Evolutionary conservation across 2,113 vertebrate species (phyloP), one percentile per base, ranked within the genome.

Genomic region (Zosterops borbonicus): DNA sequence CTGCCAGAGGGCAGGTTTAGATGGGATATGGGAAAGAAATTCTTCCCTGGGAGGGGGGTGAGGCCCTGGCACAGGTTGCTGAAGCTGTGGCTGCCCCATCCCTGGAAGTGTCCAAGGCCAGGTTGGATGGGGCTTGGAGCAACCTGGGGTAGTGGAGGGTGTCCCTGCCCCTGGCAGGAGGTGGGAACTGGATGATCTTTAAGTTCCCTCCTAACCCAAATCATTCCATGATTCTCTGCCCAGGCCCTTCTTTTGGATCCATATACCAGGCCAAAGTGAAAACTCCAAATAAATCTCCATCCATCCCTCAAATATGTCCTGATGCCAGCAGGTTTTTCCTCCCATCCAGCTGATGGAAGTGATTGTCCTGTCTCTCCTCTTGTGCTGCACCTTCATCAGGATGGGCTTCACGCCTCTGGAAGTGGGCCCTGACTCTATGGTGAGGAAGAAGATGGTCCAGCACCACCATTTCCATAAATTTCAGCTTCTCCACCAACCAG

Each of bases 361-460:
- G 5, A 4, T 13, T 35, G 8, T 71, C 53, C 21, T 42, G 67
- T 59, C 35, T 47, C 71, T 55, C 27, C 41, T 23, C 37, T 16
- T 31, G 47, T 7, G 11, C 5, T 58, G 33, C 16, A 19, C 9
- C 29, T 39, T 25, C 20, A 25, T 14, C 0, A 0, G 41, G 63
- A 42, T 8, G 18, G 10, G 24, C 23, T 84, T 56, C 6, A 1
- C 11, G 4, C 16, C 37, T 62, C 14, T 71, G 37, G 60, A 71
- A 65, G 25, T 1, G 4, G 3, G 28, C 9, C 15, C 56, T 33
- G 56, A 29, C 41, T 42, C 37, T 28, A 0, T 3, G 50, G 20
- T 0, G 9, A 86, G 50, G 59, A 70, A 87, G 80, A 33, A 5
- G 50, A 65, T 50, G 64, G 41, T 42, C 29, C 37, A 53, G 8